Evolutionary conservation across 2,113 vertebrate genomes (phyloP).

Genomic region (Nipponia nippon): DNA sequence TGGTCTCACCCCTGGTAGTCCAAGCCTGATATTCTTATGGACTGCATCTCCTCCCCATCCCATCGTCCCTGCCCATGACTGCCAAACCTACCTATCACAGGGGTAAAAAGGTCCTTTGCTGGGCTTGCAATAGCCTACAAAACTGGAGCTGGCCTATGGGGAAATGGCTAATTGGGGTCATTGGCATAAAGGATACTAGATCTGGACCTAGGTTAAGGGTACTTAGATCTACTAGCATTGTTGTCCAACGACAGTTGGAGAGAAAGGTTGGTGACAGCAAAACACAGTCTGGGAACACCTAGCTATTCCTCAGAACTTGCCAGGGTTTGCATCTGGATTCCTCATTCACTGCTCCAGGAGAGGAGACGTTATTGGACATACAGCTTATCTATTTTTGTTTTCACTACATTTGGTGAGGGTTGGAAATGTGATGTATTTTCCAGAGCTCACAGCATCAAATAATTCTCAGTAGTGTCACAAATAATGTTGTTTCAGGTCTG

Average conservation of each 20-base stretch:
- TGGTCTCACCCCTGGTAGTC: accelerated
- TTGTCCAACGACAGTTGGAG: neutral
- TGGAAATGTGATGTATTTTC: neutral
- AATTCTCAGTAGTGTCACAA: neutral
- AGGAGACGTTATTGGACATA: neutral
- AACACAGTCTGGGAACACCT: neutral
- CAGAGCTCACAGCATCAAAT: neutral
- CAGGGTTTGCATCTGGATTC: neutral
- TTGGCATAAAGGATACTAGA: neutral
- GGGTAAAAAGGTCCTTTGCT: neutral
- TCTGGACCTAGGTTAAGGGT: neutral
- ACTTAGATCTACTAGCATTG: neutral
- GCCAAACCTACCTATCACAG: neutral
- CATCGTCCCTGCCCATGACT: accelerated
- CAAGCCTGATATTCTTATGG: neutral
- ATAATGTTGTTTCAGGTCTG: neutral
- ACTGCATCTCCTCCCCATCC: neutral
- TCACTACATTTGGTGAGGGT: neutral
- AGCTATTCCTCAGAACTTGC: neutral
- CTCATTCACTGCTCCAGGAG: neutral
- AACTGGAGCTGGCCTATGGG: neutral
- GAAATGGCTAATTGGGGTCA: neutral
- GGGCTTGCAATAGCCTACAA: neutral
- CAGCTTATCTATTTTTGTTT: neutral
- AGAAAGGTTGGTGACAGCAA: neutral